Evolutionary conservation across 1,140 invertebrate genomes (phyloP), one percentile per base, ranked within the genome.

Genomic region (Drosophila ironensis): DNA sequence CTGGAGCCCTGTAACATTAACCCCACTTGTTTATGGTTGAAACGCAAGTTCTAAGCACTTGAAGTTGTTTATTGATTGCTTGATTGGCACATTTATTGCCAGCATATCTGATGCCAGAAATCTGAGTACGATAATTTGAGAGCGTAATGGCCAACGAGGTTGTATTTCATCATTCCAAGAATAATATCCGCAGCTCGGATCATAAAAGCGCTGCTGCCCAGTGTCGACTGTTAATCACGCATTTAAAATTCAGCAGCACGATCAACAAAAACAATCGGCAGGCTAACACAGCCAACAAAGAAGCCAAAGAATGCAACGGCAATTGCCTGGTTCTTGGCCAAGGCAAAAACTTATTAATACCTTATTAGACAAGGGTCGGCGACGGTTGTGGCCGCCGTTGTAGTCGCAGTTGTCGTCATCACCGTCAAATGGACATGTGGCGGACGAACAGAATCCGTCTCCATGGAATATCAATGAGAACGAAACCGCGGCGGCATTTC

Each of bases 261-360:
- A 76, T 61, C 45, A 22, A 17, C 28, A 28, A 30, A 28, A 35
- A 51, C 50, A 68, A 48, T 24, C 27, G 27, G 20, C 19, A 38
- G 17, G 30, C 54, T 14, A 71, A 46, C 44, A 46, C 44, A 64
- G 48, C 28, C 48, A 60, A 42, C 45, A 47, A 61, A 46, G 38
- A 68, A 28, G 28, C 40, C 40, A 27, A 72, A 57, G 77, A 81
- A 81, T 81, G 77, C 72, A 78, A 66, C 74, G 74, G 64, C 53
- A 72, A 73, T 51, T 53, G 64, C 50, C 50, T 74, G 59, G 59
- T 30, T 56, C 30, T 69, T 59, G 71, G 72, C 59, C 54, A 57
- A 57, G 54, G 56, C 57, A 64, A 74, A 59, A 76, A 74, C 64
- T 71, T 86, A 84, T 86, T 84, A 84, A 84, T 84, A 86, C 74